phyloP scores from a whole-genome alignment of 2,888 invertebrate species.

The Hermaeophaga mercurialis region DNA sequence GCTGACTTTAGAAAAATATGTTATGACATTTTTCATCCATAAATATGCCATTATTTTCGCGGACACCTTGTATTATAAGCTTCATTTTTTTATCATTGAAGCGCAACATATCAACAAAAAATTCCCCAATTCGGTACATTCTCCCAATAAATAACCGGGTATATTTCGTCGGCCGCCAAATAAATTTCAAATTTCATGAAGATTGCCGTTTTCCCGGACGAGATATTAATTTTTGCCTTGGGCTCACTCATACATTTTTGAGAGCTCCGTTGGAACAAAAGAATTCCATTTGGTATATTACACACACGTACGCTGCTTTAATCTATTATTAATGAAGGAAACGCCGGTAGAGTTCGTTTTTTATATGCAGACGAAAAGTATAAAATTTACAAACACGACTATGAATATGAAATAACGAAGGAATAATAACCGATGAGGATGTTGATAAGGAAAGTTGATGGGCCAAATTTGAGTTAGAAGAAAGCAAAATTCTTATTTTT shows the following conservation, averaged over 20 bases:
- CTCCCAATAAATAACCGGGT: constrained; percentile 18
- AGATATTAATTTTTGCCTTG: constrained; percentile 28
- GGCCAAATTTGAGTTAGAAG: no score
- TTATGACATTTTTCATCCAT: no score
- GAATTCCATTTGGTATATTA: constrained; percentile 21
- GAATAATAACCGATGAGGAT: no score
- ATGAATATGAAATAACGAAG: background rate
- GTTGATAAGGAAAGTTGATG: no score
- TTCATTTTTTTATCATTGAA: no score
- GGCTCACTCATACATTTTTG: constrained; percentile 22
- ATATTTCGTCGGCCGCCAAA: constrained; percentile 9
- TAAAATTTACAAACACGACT: constrained; percentile 1
- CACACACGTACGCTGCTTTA: constrained; percentile 16
- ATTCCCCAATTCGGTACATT: constrained; percentile 1
- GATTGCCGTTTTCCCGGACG: constrained; percentile 19
- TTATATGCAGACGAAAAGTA: constrained; percentile 3
- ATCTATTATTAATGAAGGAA: constrained; percentile 17
- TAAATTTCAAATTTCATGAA: constrained; percentile 24
- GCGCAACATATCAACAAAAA: no score
- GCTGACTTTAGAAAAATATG: no score
- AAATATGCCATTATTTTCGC: no score
- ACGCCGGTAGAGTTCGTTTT: constrained; percentile 3
- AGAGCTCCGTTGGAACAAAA: constrained; percentile 1
- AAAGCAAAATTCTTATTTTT: no score
- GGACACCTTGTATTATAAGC: no score